phyloP scores from a whole-genome alignment of 2,113 vertebrate species.

The Delphinapterus leucas region DNA sequence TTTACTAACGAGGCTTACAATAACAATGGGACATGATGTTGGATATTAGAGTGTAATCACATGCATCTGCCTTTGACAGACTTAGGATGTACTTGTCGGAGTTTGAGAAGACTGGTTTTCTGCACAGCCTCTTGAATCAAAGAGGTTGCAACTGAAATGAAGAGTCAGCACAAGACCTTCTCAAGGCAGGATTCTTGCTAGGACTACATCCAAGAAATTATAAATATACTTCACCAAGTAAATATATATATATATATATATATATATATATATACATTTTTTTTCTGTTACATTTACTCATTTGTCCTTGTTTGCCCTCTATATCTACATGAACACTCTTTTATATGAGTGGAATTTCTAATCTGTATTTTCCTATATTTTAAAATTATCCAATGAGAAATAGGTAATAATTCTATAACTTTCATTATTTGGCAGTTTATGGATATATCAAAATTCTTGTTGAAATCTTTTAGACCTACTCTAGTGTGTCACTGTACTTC shows the following conservation, averaged over 20 bases:
- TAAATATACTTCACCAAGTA: background rate
- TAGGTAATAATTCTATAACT: background rate
- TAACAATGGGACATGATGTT: constrained; percentile 20
- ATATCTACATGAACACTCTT: background rate
- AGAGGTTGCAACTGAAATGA: background rate
- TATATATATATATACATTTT: background rate
- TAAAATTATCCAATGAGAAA: background rate
- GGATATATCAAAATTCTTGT: background rate
- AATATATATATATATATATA: background rate
- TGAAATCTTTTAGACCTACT: background rate
- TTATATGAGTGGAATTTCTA: background rate
- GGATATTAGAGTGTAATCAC: constrained; percentile 6
- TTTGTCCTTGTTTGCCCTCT: background rate
- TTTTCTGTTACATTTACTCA: background rate
- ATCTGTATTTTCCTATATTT: background rate
- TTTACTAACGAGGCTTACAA: constrained; percentile 20
- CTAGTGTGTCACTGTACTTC: background rate
- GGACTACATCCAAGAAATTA: background rate
- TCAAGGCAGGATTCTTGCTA: background rate
- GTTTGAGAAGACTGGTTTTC: background rate
- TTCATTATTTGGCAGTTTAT: background rate
- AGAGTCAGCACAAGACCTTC: background rate
- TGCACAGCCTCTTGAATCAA: background rate
- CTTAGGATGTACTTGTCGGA: background rate
- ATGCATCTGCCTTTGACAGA: background rate